A percentile compares a stretch with the other conserved stretches of the same genome.
These are phyloP conservation scores for Pristiophorus japonicus DNA, from an alignment of 2,113 vertebrate genomes.

Conservation along the genomic window DNA sequence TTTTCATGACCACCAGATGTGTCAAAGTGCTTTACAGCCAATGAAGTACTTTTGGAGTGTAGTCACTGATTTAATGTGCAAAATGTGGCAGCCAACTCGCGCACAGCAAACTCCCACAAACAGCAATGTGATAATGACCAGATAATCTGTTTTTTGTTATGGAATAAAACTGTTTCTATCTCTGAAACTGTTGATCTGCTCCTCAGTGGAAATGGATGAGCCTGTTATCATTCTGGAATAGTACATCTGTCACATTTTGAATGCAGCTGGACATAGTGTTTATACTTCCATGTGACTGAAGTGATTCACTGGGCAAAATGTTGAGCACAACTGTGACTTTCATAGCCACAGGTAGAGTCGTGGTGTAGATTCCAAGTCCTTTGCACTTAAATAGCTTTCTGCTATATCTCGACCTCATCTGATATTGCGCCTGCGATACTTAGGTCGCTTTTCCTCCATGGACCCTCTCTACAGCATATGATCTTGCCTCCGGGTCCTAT, in stretches of 20 bases:
- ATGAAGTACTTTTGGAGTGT: too few relatives aligned
- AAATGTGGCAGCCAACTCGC: too few relatives aligned
- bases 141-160: too few relatives aligned
- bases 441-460: too few relatives aligned
- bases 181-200: neutral
- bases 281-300: neutral
- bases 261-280: neutral
- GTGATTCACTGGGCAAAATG: neutral
- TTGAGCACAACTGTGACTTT: neutral
- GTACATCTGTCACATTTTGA: neutral
- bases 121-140: too few relatives aligned
- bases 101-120: too few relatives aligned
- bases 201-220: neutral
- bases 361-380: neutral
- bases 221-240: neutral
- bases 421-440: neutral
- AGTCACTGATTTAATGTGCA: too few relatives aligned
- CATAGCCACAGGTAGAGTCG: too few relatives aligned
- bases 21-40: too few relatives aligned
- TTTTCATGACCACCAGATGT: too few relatives aligned
- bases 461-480: too few relatives aligned
- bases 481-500: too few relatives aligned
- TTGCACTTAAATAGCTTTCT: neutral
- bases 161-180: neutral
- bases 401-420: neutral